These are phyloP conservation scores for Sinocyclocheilus anophthalmus DNA, from an alignment of 2,113 vertebrate species.

Conservation along the genomic window DNA sequence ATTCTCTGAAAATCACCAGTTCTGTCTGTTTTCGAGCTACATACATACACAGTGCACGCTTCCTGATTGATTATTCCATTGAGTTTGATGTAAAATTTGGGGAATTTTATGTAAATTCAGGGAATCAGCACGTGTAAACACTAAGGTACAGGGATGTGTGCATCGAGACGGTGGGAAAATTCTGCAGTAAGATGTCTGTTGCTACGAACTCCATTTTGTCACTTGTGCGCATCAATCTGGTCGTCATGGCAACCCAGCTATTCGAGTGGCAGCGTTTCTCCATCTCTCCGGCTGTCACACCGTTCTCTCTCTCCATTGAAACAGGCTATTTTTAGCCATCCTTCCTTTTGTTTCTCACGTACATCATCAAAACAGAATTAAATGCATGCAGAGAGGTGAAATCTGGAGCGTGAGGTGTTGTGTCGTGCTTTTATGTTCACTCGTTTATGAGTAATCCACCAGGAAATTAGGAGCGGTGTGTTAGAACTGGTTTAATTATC, in stretches of 20 bases:
- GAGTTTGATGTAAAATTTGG: background rate
- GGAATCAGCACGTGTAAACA: background rate
- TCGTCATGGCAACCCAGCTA: slow-evolving; percentile 67
- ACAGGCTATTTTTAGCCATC: slow-evolving; percentile 62
- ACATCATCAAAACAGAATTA: slow-evolving; percentile 51
- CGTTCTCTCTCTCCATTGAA: slow-evolving; percentile 45
- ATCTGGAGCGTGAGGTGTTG: background rate
- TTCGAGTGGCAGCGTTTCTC: slow-evolving; percentile 55
- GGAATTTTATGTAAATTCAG: background rate
- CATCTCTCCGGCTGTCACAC: slow-evolving; percentile 48
- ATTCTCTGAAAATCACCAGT: background rate
- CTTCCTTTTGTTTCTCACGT: slow-evolving; percentile 57
- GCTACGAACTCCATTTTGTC: slow-evolving; percentile 62
- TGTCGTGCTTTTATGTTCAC: slow-evolving; percentile 33
- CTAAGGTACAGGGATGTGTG: background rate
- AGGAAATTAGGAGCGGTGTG: background rate
- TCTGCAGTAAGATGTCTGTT: slow-evolving; percentile 61
- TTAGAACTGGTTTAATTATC: slow-evolving; percentile 10
- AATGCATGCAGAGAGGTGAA: slow-evolving; percentile 15
- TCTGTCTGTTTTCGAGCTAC: background rate
- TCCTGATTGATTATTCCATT: background rate
- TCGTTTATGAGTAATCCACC: background rate
- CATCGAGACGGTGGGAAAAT: slow-evolving; percentile 35
- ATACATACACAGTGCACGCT: background rate
- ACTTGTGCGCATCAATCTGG: slow-evolving; percentile 48